These are phyloP conservation scores for Furcifer pardalis DNA, from an alignment of 2,797 vertebrate species.

Conservation along the genomic window DNA sequence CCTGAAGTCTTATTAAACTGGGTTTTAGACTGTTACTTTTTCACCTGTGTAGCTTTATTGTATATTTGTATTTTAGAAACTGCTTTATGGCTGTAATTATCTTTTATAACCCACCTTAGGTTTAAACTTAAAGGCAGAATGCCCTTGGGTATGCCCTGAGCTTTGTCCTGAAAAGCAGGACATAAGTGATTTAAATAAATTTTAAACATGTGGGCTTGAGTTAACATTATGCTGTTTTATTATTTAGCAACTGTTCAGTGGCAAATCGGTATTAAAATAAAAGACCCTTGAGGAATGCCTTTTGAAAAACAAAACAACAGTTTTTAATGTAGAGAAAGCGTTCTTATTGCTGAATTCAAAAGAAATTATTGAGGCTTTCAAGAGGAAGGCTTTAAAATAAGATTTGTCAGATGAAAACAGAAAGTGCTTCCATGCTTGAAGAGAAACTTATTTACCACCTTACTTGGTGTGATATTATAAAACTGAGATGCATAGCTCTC, in stretches of 20 bases:
- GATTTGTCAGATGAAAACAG: slow-evolving; percentile 53
- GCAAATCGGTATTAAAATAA: neutral
- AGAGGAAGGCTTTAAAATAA: slow-evolving; percentile 41
- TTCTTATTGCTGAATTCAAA: slow-evolving; percentile 42
- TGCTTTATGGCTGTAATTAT: neutral
- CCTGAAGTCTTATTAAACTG: neutral
- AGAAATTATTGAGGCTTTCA: slow-evolving; percentile 47
- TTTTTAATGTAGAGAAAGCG: slow-evolving; percentile 1
- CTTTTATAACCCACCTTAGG: neutral
- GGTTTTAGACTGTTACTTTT: neutral
- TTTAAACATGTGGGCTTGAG: neutral
- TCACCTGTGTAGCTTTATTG: neutral
- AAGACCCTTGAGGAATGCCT: neutral
- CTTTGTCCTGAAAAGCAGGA: neutral
- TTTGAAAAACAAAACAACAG: slow-evolving; percentile 24
- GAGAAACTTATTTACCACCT: slow-evolving; percentile 72
- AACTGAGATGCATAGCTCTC: slow-evolving; percentile 54
- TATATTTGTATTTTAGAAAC: neutral
- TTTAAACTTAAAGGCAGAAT: too few relatives aligned
- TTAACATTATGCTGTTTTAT: neutral
- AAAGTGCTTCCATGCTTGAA: slow-evolving; percentile 65
- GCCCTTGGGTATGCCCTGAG: too few relatives aligned
- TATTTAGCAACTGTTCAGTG: slow-evolving; percentile 4
- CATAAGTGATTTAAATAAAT: neutral
- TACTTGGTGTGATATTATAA: slow-evolving; percentile 64